Percentiles rank a stretch among this genome's conserved stretches.
Conservation (phyloP, 2,888 invertebrate genomes). For the Agriotes lineatus region DNA sequence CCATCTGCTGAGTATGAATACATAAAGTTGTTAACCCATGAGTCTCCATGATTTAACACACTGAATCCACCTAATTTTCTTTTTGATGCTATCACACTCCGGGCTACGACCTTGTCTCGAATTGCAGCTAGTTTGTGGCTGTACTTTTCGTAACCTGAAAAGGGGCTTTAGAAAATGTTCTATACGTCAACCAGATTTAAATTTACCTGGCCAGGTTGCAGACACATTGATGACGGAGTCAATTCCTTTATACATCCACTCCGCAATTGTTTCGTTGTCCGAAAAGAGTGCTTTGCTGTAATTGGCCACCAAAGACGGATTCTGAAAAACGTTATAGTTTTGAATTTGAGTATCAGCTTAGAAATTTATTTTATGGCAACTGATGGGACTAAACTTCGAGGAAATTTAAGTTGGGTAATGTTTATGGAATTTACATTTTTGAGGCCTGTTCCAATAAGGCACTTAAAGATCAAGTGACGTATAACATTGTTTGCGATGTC, state of each 20-base stretch:
- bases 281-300: slow-evolving; percentile 54
- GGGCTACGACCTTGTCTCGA: slow-evolving; percentile 51
- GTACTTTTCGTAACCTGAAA: slow-evolving; percentile 61
- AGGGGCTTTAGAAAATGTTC: slow-evolving; percentile 49
- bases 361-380: no score
- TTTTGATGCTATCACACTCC: slow-evolving; percentile 51
- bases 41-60: slow-evolving; percentile 69
- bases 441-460: no score
- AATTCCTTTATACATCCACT: slow-evolving; percentile 53
- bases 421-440: no score
- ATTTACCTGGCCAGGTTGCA: slow-evolving; percentile 63
- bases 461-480: no score
- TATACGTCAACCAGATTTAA: no score
- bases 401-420: no score
- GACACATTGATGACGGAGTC: slow-evolving; percentile 61
- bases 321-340: no score
- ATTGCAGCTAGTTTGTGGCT: slow-evolving; percentile 63
- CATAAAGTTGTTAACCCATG: slow-evolving; percentile 70
- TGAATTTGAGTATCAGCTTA: no score
- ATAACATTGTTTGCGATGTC: no score
- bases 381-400: no score
- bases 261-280: slow-evolving; percentile 50
- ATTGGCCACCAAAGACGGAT: slow-evolving; percentile 53
- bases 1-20: slow-evolving; percentile 65
- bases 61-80: slow-evolving; percentile 59